Evolutionary conservation across 2,888 invertebrate genomes (phyloP), one percentile per base, ranked within the genome.

Genomic region (Leptinotarsa juncta): DNA sequence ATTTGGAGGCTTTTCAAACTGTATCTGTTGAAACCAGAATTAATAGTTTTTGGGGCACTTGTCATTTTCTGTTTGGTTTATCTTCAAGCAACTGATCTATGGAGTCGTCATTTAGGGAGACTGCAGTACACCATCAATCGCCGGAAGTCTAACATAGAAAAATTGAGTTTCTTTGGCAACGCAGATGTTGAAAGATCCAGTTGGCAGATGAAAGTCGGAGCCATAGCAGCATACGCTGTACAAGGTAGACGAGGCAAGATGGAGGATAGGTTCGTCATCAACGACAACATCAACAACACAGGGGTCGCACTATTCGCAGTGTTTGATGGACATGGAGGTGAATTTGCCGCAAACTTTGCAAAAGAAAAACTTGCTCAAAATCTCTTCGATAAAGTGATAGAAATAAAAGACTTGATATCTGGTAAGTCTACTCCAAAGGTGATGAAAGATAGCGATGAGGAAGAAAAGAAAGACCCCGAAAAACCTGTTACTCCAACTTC

Each of bases 241-340:
- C 95, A 96, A 88, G 98, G 98, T 3, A 91, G 96, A 79, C 90
- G 97, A 84, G 93, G 94, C 78, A 94, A 94, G 80, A 98, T 98
- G 97, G 98, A 98, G 90, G 97, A 98, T 88, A 91, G 97, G 84
- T 97, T 96, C 87, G 95, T 96, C 72, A 92, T 97, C 70, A 94
- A 96, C 80, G 94, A 95, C 87, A 94, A 96, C 85, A 93, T 96
- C 71, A 94, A 95, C 86, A 92, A 93, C 81, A 95, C 96, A 23
- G 95, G 94, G 26, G 93, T 97, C 71, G 94, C 96, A 23, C 89
- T 98, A 74, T 97, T 96, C 89, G 97, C 97, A 65, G 94, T 98
- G 80, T 97, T 97, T 87, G 97, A 98, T 89, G 97, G 97, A 0
- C 97, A 98, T 87, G 98, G 97, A 69, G 98, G 97, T 57, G 96